These are phyloP conservation scores for Stenopsyche tienmushanensis DNA, from an alignment of 1,140 invertebrate species.

Conservation along the genomic window DNA sequence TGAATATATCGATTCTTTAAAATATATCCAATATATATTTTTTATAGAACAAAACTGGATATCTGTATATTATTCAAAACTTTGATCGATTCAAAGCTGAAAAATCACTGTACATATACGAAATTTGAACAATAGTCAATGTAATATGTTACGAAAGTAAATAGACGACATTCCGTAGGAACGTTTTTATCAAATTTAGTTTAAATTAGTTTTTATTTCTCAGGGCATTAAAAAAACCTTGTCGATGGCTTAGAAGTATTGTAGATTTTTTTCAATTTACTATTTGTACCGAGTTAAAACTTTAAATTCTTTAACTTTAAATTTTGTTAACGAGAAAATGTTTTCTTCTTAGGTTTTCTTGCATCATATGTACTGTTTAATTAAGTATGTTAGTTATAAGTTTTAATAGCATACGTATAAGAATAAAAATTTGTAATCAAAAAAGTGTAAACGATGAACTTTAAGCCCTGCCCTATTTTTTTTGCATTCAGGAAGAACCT, in stretches of 20 bases:
- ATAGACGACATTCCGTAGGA: conserved; percentile 17
- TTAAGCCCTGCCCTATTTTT: neutral
- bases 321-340: no score
- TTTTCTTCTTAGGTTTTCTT: no score
- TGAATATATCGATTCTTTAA: neutral
- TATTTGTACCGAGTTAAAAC: no score
- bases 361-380: no score
- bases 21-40: neutral
- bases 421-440: no score
- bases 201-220: conserved; percentile 14
- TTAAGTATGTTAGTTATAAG: no score
- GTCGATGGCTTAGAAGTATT: neutral
- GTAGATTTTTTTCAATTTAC: neutral
- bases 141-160: neutral
- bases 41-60: no score
- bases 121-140: neutral
- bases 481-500: neutral
- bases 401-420: no score
- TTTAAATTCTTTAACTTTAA: no score
- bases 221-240: conserved; percentile 9
- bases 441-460: no score
- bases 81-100: neutral
- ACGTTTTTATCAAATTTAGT: neutral
- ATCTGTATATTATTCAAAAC: no score
- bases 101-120: neutral